These are phyloP conservation scores for Spodoptera picta DNA, from an alignment of 2,888 invertebrate genomes.

Conservation along the genomic window DNA sequence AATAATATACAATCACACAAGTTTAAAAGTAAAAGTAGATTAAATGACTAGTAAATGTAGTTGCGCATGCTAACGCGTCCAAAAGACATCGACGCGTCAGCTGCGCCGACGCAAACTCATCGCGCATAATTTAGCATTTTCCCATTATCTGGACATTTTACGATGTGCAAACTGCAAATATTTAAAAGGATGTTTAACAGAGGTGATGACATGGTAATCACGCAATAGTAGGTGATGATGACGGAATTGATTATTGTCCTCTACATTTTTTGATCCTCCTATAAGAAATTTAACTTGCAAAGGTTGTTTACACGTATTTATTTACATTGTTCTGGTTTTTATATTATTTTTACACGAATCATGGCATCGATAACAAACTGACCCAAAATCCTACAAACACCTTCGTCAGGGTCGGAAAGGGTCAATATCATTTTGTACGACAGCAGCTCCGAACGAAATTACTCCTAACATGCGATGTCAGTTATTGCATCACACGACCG, in stretches of 20 bases:
- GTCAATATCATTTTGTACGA: constrained; percentile 54
- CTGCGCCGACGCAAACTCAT: constrained; percentile 37
- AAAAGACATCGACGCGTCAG: constrained; percentile 66
- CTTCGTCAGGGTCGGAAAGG: constrained; percentile 49
- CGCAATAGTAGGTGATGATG: constrained; percentile 16
- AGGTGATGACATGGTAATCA: constrained; percentile 12
- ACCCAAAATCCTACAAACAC: constrained; percentile 17
- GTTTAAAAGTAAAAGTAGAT: neutral
- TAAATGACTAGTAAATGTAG: constrained; percentile 1
- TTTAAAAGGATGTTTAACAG: constrained; percentile 27
- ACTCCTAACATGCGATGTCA: constrained; percentile 48
- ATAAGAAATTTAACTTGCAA: no score
- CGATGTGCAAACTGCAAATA: constrained; percentile 18
- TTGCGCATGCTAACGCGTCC: constrained; percentile 14
- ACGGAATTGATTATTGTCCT: neutral
- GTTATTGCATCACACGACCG: constrained; percentile 42
- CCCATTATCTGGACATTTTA: constrained; percentile 26
- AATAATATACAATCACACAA: neutral
- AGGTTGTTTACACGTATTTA: no score
- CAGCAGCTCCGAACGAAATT: constrained; percentile 46
- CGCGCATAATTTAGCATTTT: constrained; percentile 26
- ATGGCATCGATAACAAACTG: constrained; percentile 7
- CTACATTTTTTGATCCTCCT: no score
- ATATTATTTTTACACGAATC: no score
- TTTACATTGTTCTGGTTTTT: no score